Percentiles rank a stretch among this genome's conserved stretches.
phyloP scores from a whole-genome alignment of 2,113 vertebrate genomes.

The Phodopus roborovskii region DNA sequence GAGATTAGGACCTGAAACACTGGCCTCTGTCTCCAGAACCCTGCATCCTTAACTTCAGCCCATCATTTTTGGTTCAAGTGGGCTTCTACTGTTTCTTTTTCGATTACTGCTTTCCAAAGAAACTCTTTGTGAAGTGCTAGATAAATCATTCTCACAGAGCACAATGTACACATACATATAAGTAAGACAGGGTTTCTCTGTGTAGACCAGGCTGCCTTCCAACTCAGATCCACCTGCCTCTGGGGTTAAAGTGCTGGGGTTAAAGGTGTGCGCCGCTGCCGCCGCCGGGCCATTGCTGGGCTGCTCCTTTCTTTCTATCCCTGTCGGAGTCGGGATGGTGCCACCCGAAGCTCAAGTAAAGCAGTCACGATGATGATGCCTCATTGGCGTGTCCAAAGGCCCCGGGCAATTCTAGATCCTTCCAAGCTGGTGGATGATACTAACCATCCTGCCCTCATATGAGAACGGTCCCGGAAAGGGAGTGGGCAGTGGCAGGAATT shows the following conservation, averaged over 20 bases:
- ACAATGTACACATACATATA: background rate
- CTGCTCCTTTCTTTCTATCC: background rate
- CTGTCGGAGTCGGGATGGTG: background rate
- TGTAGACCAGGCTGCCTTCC: background rate
- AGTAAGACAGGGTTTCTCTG: background rate
- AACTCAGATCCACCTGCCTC: background rate
- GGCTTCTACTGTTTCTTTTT: conserved; percentile 29
- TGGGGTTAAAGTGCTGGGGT: background rate
- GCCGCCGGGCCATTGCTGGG: too few relatives aligned
- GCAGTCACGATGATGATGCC: background rate
- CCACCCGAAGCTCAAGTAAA: background rate
- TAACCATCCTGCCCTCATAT: background rate
- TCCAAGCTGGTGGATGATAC: background rate
- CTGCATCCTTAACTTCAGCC: conserved; percentile 36
- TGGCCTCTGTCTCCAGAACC: conserved; percentile 55
- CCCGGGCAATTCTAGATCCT: background rate
- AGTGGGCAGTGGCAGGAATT: background rate
- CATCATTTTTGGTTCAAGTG: conserved; percentile 53
- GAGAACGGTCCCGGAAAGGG: background rate
- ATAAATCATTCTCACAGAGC: background rate
- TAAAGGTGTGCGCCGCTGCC: background rate
- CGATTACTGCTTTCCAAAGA: conserved; percentile 25
- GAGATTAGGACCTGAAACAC: conserved; percentile 49
- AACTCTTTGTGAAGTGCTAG: conserved; percentile 34
- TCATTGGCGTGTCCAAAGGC: background rate